Percentiles rank a stretch among this genome's conserved stretches.
Evolutionary conservation across 2,888 invertebrate genomes (phyloP).

Genomic region (Tipula lateralis): DNA sequence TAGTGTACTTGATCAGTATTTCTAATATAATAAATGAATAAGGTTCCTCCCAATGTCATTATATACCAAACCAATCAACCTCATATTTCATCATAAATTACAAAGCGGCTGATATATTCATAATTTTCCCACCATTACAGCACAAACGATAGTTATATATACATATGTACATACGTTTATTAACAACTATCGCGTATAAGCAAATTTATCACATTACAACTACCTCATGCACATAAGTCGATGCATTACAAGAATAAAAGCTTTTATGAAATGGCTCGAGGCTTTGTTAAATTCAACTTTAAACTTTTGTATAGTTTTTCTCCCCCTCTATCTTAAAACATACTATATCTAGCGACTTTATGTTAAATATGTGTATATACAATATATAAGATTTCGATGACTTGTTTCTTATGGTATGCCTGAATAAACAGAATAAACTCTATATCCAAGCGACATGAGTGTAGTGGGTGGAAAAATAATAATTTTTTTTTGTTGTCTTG

Average conservation of each 20-base stretch:
- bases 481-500: background rate
- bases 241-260: background rate
- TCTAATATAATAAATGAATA: too few species aligned
- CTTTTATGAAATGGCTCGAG: background rate
- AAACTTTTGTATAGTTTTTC: background rate
- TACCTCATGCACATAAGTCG: background rate
- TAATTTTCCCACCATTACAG: background rate
- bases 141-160: background rate
- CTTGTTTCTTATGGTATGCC: slow-evolving; percentile 19
- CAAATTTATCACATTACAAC: slow-evolving; percentile 13
- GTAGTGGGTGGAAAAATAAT: background rate
- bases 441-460: background rate
- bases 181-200: slow-evolving; percentile 13
- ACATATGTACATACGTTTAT: slow-evolving; percentile 11
- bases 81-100: background rate
- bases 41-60: background rate
- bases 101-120: background rate
- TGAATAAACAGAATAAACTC: background rate
- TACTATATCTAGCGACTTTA: background rate
- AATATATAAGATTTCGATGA: background rate
- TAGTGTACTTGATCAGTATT: too few species aligned
- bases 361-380: background rate
- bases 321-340: background rate
- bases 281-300: background rate
- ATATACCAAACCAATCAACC: background rate